phyloP scores from a whole-genome alignment of 2,888 invertebrate species.

The Drosophila yooni region DNA sequence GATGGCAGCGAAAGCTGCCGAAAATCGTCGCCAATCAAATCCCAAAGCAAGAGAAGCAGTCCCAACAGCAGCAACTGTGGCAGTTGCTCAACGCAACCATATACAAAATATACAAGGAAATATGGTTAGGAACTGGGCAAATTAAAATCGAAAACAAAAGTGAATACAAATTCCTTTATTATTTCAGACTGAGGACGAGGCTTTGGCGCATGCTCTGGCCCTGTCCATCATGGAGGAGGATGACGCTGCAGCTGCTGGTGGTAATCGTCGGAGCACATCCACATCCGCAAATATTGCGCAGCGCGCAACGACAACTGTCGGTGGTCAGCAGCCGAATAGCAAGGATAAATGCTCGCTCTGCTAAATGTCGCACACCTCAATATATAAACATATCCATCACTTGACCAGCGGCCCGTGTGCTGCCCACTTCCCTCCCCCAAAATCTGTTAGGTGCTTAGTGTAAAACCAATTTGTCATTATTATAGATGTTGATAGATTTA shows the following conservation, averaged over 20 bases:
- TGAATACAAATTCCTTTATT: background rate
- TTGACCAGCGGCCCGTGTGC: constrained; percentile 60
- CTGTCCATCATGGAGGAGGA: constrained; percentile 88
- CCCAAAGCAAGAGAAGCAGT: constrained; percentile 54
- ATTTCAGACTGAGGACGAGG: constrained; percentile 94
- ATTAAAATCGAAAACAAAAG: background rate
- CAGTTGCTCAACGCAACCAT: constrained; percentile 59
- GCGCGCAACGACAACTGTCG: constrained; percentile 74
- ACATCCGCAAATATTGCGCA: constrained; percentile 43
- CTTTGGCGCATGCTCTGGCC: constrained; percentile 93
- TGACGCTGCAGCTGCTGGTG: constrained; percentile 84
- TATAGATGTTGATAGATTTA: constrained; percentile 66
- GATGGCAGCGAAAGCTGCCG: constrained; percentile 81
- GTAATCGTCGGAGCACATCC: constrained; percentile 60
- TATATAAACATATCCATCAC: constrained; percentile 47
- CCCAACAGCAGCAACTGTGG: constrained; percentile 28
- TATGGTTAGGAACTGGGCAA: constrained; percentile 86
- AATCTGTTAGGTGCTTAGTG: constrained; percentile 39
- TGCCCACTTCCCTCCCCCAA: constrained; percentile 24
- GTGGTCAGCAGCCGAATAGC: constrained; percentile 72
- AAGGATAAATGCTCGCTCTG: constrained; percentile 84
- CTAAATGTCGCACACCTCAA: constrained; percentile 49
- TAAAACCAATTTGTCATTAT: constrained; percentile 37
- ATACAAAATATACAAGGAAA: constrained; percentile 88
- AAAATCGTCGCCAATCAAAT: constrained; percentile 78